Percentiles rank a stretch among this genome's conserved stretches.
Conservation (phyloP, 2,797 vertebrate genomes). For the Silurus aristotelis region DNA sequence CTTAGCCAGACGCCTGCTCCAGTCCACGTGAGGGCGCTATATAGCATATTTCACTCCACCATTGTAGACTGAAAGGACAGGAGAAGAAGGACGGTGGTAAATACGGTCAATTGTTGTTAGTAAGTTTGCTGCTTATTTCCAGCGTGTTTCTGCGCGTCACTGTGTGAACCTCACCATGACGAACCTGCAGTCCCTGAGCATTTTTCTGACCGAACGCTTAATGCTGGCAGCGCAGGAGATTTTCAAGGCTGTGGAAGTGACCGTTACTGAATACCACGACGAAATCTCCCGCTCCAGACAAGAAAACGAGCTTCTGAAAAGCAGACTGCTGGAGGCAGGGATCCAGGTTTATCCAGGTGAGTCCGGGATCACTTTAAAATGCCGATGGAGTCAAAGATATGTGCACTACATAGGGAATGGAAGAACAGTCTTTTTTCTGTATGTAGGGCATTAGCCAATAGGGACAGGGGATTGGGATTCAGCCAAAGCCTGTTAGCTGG, state of each 20-base stretch:
- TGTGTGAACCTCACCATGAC: slow-evolving; percentile 35
- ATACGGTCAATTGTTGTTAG: slow-evolving; percentile 26
- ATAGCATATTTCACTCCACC: background rate
- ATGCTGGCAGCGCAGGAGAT: slow-evolving; percentile 57
- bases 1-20: background rate
- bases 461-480: background rate
- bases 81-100: slow-evolving; percentile 18
- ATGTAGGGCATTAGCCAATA: background rate
- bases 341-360: slow-evolving; percentile 47
- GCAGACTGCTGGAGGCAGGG: slow-evolving; percentile 45
- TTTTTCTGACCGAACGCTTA: slow-evolving; percentile 52
- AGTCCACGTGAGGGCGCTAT: slow-evolving; percentile 17
- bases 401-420: background rate
- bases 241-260: slow-evolving; percentile 56
- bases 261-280: slow-evolving; percentile 50
- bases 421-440: background rate
- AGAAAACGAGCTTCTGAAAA: slow-evolving; percentile 51
- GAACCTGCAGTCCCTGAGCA: slow-evolving; percentile 42
- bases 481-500: background rate
- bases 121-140: slow-evolving; percentile 4
- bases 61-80: too few relatives aligned
- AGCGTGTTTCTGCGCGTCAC: too few relatives aligned
- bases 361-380: slow-evolving; percentile 4
- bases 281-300: slow-evolving; percentile 49
- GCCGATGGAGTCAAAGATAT: background rate